Percentiles rank a stretch among this genome's conserved stretches.
phyloP scores from a whole-genome alignment of 2,888 invertebrate genomes.

The Eristalis pertinax region DNA sequence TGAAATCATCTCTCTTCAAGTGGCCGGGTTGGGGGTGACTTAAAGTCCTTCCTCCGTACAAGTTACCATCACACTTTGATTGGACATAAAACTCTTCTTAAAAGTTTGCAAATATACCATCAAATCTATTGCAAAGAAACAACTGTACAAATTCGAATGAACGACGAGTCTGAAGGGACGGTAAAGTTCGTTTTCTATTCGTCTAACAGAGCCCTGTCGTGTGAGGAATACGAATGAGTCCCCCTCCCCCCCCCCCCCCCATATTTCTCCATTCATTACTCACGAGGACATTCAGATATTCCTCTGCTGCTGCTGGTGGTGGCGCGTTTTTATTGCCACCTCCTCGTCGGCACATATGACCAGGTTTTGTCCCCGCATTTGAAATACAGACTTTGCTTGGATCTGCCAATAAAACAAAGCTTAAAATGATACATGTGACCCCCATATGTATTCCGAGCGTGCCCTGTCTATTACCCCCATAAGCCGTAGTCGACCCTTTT shows the following conservation, averaged over 20 bases:
- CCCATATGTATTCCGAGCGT: constrained; percentile 31
- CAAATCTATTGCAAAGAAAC: not conserved
- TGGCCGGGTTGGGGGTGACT: too few relatives aligned
- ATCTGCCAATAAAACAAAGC: constrained; percentile 64
- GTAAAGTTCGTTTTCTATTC: not conserved
- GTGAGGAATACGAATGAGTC: constrained; percentile 58
- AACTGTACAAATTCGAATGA: not conserved
- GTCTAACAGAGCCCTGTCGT: constrained; percentile 16
- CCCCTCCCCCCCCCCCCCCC: not conserved
- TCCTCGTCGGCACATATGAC: constrained; percentile 35
- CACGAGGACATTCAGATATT: not conserved
- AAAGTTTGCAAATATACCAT: not conserved
- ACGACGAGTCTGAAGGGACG: not conserved
- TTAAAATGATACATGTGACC: constrained; percentile 68
- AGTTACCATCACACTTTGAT: not conserved
- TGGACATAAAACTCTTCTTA: not conserved
- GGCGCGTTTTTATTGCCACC: constrained; percentile 52
- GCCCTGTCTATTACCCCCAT: constrained; percentile 16
- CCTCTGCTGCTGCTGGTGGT: constrained; percentile 22
- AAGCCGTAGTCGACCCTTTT: not conserved
- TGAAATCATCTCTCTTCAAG: too few relatives aligned
- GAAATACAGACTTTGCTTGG: constrained; percentile 44
- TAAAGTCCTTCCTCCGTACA: too few relatives aligned
- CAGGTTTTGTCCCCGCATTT: constrained; percentile 3
- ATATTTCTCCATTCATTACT: not conserved